Conservation (phyloP, 2,797 vertebrate genomes). For the Rhyacichthys aspro region DNA sequence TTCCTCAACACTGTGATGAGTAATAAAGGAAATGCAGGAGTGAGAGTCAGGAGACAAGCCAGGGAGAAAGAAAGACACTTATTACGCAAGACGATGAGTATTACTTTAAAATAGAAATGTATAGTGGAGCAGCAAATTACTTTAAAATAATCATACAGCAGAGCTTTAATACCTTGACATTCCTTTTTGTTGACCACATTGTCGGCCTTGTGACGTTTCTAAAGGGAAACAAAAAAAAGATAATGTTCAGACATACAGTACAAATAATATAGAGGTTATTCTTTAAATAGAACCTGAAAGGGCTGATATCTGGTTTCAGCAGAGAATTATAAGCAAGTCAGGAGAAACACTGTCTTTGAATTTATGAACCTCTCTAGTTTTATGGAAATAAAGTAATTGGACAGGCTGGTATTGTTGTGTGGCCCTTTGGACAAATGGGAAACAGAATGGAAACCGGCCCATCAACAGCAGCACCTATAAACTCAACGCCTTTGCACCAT, state of each 20-base stretch:
- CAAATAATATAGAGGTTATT: neutral
- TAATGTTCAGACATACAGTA: neutral
- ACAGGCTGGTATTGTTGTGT: neutral
- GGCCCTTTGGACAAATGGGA: slow-evolving; percentile 3
- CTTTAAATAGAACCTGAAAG: neutral
- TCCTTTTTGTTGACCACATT: slow-evolving; percentile 96
- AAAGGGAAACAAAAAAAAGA: slow-evolving; percentile 41
- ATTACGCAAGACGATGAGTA: neutral
- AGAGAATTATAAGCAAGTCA: neutral
- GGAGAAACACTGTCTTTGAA: neutral
- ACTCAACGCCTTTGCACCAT: slow-evolving; percentile 10
- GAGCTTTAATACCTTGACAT: slow-evolving; percentile 89
- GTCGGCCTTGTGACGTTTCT: slow-evolving; percentile 99
- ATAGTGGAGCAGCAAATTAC: neutral
- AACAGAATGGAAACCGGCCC: neutral
- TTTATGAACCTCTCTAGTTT: neutral
- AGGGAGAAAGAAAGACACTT: neutral
- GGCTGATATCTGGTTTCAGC: neutral
- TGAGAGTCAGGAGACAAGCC: slow-evolving; percentile 3
- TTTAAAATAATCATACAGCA: too few species aligned
- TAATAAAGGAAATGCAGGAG: slow-evolving; percentile 37
- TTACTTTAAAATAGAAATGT: neutral
- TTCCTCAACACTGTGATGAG: slow-evolving; percentile 89
- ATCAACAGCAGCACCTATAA: slow-evolving; percentile 22
- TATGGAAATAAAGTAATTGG: neutral